phyloP scores from a whole-genome alignment of 2,797 vertebrate species.

The Trichosurus vulpecula region DNA sequence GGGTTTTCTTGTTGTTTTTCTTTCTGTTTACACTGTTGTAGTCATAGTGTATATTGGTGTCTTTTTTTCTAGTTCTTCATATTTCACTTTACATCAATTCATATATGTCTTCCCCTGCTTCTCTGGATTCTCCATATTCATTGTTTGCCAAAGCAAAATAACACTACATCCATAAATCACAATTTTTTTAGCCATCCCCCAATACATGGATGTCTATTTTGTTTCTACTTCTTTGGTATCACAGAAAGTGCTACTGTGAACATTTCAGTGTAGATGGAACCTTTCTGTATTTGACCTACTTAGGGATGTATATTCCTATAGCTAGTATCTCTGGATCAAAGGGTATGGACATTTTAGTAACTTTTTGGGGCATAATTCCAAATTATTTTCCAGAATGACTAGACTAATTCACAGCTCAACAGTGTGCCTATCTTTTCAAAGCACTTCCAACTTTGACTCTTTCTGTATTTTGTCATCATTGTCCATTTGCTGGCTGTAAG shows the following conservation, averaged over 20 bases:
- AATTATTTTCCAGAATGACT: neutral
- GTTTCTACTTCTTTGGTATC: neutral
- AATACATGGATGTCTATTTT: neutral
- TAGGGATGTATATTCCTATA: neutral
- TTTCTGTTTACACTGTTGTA: neutral
- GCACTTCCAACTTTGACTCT: neutral
- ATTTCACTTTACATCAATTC: neutral
- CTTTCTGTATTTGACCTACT: neutral
- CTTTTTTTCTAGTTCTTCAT: neutral
- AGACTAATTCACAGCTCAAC: neutral
- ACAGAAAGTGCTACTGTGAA: neutral
- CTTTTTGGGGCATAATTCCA: neutral
- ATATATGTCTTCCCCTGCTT: neutral
- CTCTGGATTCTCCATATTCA: neutral
- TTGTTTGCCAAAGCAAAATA: neutral
- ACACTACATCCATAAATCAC: neutral
- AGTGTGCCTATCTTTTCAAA: neutral
- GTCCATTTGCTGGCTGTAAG: neutral
- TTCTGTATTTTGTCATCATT: neutral
- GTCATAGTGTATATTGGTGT: neutral
- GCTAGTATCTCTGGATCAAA: neutral
- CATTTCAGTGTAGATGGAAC: neutral
- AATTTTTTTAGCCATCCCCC: neutral
- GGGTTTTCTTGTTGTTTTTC: neutral
- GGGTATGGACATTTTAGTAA: neutral